Conservation (phyloP, 2,113 vertebrate species). For the Phoenicopterus ruber region DNA sequence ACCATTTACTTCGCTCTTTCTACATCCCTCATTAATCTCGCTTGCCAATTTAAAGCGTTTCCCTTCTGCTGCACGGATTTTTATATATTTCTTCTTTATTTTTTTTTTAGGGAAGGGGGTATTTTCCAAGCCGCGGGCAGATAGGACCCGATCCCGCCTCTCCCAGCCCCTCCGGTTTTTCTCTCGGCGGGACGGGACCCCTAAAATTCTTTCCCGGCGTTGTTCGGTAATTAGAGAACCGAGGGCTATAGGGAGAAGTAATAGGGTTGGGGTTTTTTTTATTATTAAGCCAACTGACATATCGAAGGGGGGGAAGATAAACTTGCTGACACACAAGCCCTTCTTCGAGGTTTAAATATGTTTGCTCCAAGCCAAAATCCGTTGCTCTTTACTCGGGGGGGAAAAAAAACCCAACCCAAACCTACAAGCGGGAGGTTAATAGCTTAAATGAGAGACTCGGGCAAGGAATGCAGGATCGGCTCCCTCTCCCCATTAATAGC, state of each 20-base stretch:
- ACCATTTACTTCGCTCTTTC: neutral
- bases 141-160: neutral
- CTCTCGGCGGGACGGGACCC: neutral
- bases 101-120: neutral
- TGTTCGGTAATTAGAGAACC: neutral
- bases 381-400: neutral
- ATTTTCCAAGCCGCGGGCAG: neutral
- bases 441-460: neutral
- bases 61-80: neutral
- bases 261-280: neutral
- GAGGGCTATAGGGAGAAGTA: neutral
- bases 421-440: conserved; percentile 1
- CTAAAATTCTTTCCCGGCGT: neutral
- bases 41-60: conserved; percentile 6
- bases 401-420: neutral
- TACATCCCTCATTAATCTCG: neutral
- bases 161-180: neutral
- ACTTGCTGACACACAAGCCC: conserved; percentile 7
- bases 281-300: neutral
- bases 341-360: neutral
- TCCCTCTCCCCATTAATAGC: conserved; percentile 24
- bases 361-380: neutral
- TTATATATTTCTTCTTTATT: neutral
- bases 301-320: neutral
- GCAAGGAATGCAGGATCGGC: conserved; percentile 19